Evolutionary conservation across 2,113 vertebrate species (phyloP).

Genomic region (Marmota flaviventris): DNA sequence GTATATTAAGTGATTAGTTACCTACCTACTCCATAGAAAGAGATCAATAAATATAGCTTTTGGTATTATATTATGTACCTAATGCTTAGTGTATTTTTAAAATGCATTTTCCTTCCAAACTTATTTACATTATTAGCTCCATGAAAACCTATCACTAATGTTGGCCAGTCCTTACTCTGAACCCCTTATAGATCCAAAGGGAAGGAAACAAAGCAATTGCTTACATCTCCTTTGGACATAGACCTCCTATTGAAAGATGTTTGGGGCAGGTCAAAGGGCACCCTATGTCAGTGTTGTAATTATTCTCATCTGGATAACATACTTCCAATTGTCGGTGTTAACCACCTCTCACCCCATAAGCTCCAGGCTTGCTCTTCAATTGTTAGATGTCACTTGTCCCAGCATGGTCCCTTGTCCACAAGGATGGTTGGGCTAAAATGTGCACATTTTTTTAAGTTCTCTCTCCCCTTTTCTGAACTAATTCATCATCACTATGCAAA

Average conservation of each 20-base stretch:
- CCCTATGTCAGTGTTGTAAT: neutral
- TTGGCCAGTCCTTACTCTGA: neutral
- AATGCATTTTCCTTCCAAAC: neutral
- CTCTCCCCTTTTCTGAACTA: neutral
- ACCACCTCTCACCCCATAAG: neutral
- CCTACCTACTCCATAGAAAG: neutral
- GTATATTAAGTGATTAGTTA: neutral
- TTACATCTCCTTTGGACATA: neutral
- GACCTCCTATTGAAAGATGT: neutral
- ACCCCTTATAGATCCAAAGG: neutral
- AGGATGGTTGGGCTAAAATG: neutral
- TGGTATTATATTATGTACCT: neutral
- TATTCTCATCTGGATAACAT: neutral
- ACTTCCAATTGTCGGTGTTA: neutral
- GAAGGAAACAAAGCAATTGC: neutral
- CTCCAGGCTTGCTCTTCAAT: neutral
- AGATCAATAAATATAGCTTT: neutral
- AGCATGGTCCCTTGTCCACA: neutral
- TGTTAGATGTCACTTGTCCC: neutral
- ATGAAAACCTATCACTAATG: neutral
- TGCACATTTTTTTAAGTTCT: neutral
- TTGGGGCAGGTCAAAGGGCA: neutral
- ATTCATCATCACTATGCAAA: conserved; percentile 13
- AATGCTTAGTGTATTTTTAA: neutral
- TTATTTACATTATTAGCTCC: neutral